Conservation (phyloP, 2,888 invertebrate species). For the Tenthredo notha region DNA sequence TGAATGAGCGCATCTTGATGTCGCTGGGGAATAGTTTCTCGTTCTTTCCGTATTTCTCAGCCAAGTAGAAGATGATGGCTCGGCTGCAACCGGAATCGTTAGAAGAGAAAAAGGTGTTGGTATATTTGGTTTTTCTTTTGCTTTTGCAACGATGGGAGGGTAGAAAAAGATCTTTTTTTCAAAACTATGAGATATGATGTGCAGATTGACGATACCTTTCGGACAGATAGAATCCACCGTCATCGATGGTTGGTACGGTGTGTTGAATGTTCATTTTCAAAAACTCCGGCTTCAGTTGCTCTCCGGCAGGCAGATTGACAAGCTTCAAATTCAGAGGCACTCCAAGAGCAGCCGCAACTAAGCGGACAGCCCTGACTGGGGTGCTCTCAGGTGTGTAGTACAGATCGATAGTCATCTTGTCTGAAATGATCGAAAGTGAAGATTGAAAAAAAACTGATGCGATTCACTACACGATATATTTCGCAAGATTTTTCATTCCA, state of each 20-base stretch:
- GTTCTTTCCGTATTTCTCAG: constrained; percentile 87
- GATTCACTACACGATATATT: background rate
- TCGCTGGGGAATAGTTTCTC: constrained; percentile 86
- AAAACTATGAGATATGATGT: background rate
- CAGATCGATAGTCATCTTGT: constrained; percentile 77
- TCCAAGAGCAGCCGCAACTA: constrained; percentile 82
- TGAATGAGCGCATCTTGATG: constrained; percentile 85
- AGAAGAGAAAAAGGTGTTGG: background rate
- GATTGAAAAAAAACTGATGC: background rate
- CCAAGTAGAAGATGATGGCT: constrained; percentile 88
- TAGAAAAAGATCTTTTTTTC: background rate
- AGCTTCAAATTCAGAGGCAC: constrained; percentile 82
- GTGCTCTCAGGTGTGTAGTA: constrained; percentile 83
- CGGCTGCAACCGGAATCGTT: constrained; percentile 78
- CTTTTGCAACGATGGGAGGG: background rate
- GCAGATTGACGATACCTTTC: constrained; percentile 80
- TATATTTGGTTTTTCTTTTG: background rate
- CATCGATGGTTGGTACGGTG: constrained; percentile 89
- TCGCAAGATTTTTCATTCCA: background rate
- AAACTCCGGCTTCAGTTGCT: constrained; percentile 83
- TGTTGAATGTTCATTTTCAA: constrained; percentile 89
- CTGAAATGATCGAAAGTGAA: background rate
- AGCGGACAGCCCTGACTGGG: constrained; percentile 82
- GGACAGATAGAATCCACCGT: constrained; percentile 88
- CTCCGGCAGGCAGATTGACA: constrained; percentile 81